Evolutionary conservation across 2,113 vertebrate genomes (phyloP).

Genomic region (Tupaia tana): DNA sequence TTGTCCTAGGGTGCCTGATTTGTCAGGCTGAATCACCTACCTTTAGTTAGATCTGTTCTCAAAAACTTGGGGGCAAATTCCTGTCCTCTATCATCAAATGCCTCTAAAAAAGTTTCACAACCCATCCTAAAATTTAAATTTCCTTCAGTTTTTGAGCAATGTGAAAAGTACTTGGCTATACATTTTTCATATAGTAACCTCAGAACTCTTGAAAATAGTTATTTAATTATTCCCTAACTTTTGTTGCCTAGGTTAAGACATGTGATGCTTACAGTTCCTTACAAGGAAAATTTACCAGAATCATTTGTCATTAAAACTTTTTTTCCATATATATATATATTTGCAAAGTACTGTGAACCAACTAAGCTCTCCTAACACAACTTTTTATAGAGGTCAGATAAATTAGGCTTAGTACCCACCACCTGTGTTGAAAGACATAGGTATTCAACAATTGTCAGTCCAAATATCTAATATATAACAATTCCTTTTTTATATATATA

Average conservation of each 20-base stretch:
- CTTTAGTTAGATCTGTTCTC: background rate
- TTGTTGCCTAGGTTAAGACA: conserved; percentile 1
- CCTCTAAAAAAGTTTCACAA: background rate
- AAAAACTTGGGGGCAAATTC: background rate
- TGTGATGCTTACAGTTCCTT: background rate
- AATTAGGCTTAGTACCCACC: background rate
- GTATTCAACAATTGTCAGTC: background rate
- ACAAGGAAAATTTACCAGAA: background rate
- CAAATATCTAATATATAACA: background rate
- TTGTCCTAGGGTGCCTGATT: background rate
- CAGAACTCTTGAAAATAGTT: conserved; percentile 10
- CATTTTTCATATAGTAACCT: background rate
- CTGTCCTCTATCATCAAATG: background rate
- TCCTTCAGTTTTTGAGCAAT: conserved; percentile 6
- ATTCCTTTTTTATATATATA: conserved; percentile 8
- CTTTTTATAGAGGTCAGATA: background rate
- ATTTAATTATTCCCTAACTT: background rate
- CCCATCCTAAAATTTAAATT: background rate
- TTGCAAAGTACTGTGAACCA: background rate
- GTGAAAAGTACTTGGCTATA: background rate
- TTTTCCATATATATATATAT: background rate
- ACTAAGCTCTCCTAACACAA: background rate
- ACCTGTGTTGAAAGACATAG: background rate
- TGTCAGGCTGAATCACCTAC: background rate
- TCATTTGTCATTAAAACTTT: background rate